Evolutionary conservation across 2,113 vertebrate genomes (phyloP).

Genomic region (Chloropsis cyanopogon): DNA sequence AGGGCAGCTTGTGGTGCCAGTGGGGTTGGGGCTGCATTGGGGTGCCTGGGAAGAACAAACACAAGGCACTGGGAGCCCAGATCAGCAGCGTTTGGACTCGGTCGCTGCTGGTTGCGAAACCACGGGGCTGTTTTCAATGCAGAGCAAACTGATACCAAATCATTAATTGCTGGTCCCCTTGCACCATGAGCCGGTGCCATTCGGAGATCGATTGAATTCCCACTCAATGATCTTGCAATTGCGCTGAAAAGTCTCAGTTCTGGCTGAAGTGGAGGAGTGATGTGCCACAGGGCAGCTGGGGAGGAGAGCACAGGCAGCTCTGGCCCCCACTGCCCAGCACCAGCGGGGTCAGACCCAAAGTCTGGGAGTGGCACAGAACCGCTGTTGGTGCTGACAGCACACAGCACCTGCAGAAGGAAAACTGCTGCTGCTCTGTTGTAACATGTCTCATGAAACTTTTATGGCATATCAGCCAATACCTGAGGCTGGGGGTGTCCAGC

Average conservation of each 20-base stretch:
- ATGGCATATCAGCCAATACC: not conserved
- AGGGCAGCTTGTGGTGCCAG: not conserved
- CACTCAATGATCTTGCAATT: not conserved
- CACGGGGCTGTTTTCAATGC: not conserved
- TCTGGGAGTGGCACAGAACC: not conserved
- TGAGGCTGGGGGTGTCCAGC: rapidly evolving
- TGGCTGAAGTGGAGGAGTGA: not conserved
- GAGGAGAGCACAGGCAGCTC: not conserved
- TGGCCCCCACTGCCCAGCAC: not conserved
- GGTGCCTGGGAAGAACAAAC: not conserved
- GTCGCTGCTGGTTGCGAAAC: not conserved
- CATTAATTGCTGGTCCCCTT: not conserved
- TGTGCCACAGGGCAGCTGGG: not conserved
- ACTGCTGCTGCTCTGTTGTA: not conserved
- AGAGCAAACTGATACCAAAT: not conserved
- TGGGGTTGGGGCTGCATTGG: not conserved
- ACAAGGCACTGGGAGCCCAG: not conserved
- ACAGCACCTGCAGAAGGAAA: not conserved
- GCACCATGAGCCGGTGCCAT: not conserved
- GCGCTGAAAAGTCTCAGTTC: not conserved
- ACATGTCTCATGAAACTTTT: not conserved
- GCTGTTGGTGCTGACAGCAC: rapidly evolving
- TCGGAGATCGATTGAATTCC: not conserved
- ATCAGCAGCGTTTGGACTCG: not conserved
- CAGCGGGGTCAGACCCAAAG: not conserved